These are phyloP conservation scores for Sciaenops ocellatus DNA, from an alignment of 2,797 vertebrate genomes.

Conservation along the genomic window DNA sequence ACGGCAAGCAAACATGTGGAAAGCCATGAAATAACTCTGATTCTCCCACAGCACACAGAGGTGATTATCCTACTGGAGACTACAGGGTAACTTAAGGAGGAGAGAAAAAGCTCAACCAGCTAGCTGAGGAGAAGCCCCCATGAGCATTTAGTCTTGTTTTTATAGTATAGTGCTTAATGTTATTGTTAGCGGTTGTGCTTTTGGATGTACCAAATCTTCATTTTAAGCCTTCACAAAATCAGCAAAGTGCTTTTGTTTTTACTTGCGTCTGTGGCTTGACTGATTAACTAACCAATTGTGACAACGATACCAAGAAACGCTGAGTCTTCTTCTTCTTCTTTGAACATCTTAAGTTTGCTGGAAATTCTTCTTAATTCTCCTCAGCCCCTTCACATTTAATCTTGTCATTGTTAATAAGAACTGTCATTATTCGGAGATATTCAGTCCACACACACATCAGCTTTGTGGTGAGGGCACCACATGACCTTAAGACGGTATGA, in stretches of 20 bases:
- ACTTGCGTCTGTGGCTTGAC: conserved; percentile 52
- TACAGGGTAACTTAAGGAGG: conserved; percentile 62
- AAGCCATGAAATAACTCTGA: conserved; percentile 49
- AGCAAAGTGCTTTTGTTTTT: conserved; percentile 62
- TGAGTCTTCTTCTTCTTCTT: conserved; percentile 59
- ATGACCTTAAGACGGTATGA: conserved; percentile 74
- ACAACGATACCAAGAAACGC: conserved; percentile 70
- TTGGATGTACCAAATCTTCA: conserved; percentile 67
- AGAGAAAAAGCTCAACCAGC: conserved; percentile 41
- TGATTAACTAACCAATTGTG: conserved; percentile 69
- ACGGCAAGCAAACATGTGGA: conserved; percentile 59
- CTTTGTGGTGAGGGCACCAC: conserved; percentile 56
- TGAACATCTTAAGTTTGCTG: conserved; percentile 70
- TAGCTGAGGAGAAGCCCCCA: conserved; percentile 44
- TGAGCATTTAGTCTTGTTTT: conserved; percentile 44
- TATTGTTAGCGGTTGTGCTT: conserved; percentile 45
- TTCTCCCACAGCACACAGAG: conserved; percentile 55
- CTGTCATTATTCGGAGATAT: conserved; percentile 61
- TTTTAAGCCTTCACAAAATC: conserved; percentile 65
- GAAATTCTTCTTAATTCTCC: conserved; percentile 77
- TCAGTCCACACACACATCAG: conserved; percentile 51
- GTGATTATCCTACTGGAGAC: conserved; percentile 75
- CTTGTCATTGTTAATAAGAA: conserved; percentile 78
- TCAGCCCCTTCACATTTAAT: conserved; percentile 80
- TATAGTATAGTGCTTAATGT: conserved; percentile 34